Evolutionary conservation across 2,888 invertebrate genomes (phyloP).

Genomic region (Yponomeuta plumbellus): DNA sequence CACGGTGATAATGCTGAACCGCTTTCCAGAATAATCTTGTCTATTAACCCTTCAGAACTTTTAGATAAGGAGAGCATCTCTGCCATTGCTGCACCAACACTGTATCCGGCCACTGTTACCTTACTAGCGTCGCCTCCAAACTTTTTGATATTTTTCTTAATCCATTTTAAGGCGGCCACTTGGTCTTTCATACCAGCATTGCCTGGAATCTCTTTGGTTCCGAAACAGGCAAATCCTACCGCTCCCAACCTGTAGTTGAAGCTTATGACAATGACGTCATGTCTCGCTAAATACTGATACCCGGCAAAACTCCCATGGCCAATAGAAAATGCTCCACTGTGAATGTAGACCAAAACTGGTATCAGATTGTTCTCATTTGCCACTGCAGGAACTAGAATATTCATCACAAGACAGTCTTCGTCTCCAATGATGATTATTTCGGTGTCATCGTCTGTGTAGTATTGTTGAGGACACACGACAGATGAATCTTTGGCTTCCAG

Average conservation of each 20-base stretch:
- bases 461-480: slow-evolving; percentile 50
- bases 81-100: slow-evolving; percentile 81
- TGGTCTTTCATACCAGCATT: slow-evolving; percentile 93
- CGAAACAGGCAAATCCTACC: slow-evolving; percentile 81
- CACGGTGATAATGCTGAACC: slow-evolving; percentile 60
- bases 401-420: slow-evolving; percentile 54
- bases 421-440: slow-evolving; percentile 44
- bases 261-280: slow-evolving; percentile 80
- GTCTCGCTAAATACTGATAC: slow-evolving; percentile 79
- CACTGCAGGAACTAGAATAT: slow-evolving; percentile 48
- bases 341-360: slow-evolving; percentile 60
- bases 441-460: slow-evolving; percentile 39
- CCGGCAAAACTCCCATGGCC: slow-evolving; percentile 59
- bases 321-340: slow-evolving; percentile 60
- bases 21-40: slow-evolving; percentile 61
- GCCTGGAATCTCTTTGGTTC: slow-evolving; percentile 80
- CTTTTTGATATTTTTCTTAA: slow-evolving; percentile 82
- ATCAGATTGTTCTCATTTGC: slow-evolving; percentile 48
- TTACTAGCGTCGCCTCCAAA: slow-evolving; percentile 89
- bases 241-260: slow-evolving; percentile 84
- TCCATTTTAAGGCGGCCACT: slow-evolving; percentile 85
- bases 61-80: slow-evolving; percentile 53
- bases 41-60: slow-evolving; percentile 48
- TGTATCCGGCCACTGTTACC: slow-evolving; percentile 89
- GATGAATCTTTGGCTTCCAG: slow-evolving; percentile 37